Evolutionary conservation across 1,140 invertebrate genomes (phyloP).

Genomic region (Metopolophium dirhodum): DNA sequence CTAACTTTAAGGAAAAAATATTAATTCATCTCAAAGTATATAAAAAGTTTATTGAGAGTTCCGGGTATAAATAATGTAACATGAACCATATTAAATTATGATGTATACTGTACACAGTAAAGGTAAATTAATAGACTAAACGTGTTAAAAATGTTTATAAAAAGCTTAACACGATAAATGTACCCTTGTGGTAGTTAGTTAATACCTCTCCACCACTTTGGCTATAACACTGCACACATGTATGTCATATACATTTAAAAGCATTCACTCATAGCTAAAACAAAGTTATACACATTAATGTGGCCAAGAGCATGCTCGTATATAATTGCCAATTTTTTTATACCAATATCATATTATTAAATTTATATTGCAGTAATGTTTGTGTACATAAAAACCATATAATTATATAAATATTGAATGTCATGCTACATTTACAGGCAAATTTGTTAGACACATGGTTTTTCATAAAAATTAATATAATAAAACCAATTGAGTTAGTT

Average conservation of each 20-base stretch:
- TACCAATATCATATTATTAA: background rate
- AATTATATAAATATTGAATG: background rate
- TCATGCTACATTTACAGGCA: constrained; percentile 23
- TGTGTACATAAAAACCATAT: background rate
- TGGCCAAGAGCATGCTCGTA: constrained; percentile 13
- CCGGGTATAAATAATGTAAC: background rate
- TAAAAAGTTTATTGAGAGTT: background rate
- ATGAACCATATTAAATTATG: background rate
- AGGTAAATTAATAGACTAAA: background rate
- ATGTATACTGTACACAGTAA: background rate
- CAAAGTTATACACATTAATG: background rate
- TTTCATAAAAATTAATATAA: background rate
- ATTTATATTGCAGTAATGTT: background rate
- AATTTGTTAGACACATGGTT: background rate
- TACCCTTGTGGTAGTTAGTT: background rate
- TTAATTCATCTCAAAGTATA: background rate
- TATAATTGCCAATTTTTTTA: background rate
- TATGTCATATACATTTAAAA: background rate
- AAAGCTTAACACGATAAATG: background rate
- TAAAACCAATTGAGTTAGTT: background rate
- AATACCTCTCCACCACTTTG: background rate
- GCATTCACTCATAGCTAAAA: constrained; percentile 22
- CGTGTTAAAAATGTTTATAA: background rate
- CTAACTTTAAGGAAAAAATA: background rate
- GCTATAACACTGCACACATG: background rate